Percentiles rank a stretch among this genome's conserved stretches.
phyloP scores from a whole-genome alignment of 1,140 invertebrate species.

The Araneus ventricosus region DNA sequence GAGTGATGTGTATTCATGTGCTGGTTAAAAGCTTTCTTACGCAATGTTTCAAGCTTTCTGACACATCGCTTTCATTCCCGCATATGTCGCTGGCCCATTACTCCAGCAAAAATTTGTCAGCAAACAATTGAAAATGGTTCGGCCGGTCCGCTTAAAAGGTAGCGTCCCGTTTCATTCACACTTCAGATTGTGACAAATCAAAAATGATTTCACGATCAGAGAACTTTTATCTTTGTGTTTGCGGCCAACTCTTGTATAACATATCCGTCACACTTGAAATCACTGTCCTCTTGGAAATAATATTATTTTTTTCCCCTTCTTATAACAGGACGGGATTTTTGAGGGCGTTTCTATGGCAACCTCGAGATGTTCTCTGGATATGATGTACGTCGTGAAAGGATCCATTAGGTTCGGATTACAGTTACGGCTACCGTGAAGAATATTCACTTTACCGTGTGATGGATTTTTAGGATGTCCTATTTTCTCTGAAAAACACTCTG shows the following conservation, averaged over 20 bases:
- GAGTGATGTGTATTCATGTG: too few species aligned
- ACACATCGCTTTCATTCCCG: too few species aligned
- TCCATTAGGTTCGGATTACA: constrained; percentile 29
- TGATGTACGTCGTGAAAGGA: constrained; percentile 17
- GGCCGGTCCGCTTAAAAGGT: too few species aligned
- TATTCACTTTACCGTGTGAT: constrained; percentile 22
- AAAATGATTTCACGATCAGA: not conserved
- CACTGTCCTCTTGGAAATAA: not conserved
- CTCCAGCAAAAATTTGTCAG: too few species aligned
- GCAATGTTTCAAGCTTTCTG: too few species aligned
- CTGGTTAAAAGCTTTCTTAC: too few species aligned
- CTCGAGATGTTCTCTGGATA: not conserved
- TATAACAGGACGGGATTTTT: not conserved
- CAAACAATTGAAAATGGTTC: too few species aligned
- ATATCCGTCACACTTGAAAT: not conserved
- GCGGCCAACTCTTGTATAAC: not conserved
- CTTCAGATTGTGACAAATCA: not conserved
- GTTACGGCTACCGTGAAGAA: not conserved
- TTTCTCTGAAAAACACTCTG: not conserved
- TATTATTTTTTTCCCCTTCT: not conserved
- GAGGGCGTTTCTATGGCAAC: not conserved
- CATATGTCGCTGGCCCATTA: too few species aligned
- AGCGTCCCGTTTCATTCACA: too few species aligned
- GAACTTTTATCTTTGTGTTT: not conserved
- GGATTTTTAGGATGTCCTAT: constrained; percentile 2